A percentile compares a stretch with the other conserved stretches of the same genome.
Evolutionary conservation across 2,888 invertebrate genomes (phyloP).

Genomic region (Drosophila buzzatii): DNA sequence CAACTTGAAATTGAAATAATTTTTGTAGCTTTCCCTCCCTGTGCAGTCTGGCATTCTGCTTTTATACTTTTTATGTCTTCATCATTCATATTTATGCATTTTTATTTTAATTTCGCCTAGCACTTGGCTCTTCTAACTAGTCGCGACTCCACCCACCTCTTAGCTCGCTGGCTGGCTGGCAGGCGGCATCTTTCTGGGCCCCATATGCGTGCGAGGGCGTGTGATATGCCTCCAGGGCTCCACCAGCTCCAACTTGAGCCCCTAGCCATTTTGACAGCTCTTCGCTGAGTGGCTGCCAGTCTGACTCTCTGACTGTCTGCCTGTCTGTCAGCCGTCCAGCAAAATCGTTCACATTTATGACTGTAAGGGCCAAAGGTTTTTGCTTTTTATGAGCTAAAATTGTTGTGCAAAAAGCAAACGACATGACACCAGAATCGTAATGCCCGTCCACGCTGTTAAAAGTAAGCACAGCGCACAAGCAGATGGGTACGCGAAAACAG

Average conservation of each 20-base stretch:
- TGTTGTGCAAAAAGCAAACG: slow-evolving; percentile 52
- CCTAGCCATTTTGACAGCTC: slow-evolving; percentile 66
- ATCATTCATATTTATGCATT: slow-evolving; percentile 71
- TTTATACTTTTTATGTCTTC: slow-evolving; percentile 67
- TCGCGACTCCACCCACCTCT: slow-evolving; percentile 49
- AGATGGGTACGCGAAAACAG: slow-evolving; percentile 23
- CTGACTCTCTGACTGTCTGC: slow-evolving; percentile 4
- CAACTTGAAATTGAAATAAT: slow-evolving; percentile 61
- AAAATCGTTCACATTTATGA: slow-evolving; percentile 67
- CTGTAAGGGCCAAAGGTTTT: slow-evolving; percentile 70
- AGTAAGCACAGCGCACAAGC: slow-evolving; percentile 33
- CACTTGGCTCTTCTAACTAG: slow-evolving; percentile 48
- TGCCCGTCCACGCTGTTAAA: slow-evolving; percentile 49
- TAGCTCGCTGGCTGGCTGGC: not conserved
- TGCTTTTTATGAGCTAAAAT: slow-evolving; percentile 57
- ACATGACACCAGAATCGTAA: slow-evolving; percentile 44
- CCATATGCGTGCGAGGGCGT: slow-evolving; percentile 51
- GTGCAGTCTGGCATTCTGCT: slow-evolving; percentile 27
- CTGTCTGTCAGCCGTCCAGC: slow-evolving; percentile 36
- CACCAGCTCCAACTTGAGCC: slow-evolving; percentile 17
- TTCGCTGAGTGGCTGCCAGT: slow-evolving; percentile 35
- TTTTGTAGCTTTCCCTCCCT: slow-evolving; percentile 19
- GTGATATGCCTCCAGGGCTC: slow-evolving; percentile 25
- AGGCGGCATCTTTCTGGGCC: slow-evolving; percentile 35
- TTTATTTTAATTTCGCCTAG: slow-evolving; percentile 63